Conservation (phyloP, 2,113 vertebrate species). For the Jaculus jaculus region DNA sequence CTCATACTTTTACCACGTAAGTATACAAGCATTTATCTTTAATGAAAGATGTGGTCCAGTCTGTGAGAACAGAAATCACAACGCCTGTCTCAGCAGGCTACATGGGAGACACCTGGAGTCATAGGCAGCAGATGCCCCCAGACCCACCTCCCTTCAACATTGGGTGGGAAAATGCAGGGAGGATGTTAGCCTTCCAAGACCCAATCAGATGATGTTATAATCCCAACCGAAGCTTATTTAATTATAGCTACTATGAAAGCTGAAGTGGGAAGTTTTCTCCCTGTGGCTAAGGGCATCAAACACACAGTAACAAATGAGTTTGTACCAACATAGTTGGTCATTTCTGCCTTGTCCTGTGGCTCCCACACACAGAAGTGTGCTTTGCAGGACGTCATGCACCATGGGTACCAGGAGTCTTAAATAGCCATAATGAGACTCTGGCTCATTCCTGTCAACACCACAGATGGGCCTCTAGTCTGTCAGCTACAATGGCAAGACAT, state of each 20-base stretch:
- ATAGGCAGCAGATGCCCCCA: not conserved
- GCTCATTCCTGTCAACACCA: not conserved
- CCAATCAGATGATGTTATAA: not conserved
- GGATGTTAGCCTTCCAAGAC: not conserved
- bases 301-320: not conserved
- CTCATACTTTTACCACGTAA: conserved; percentile 41
- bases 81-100: conserved; percentile 31
- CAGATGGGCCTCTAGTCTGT: not conserved
- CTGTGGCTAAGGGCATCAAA: not conserved
- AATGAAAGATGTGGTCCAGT: conserved; percentile 53
- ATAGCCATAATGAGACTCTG: not conserved
- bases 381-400: no score
- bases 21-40: conserved; percentile 50
- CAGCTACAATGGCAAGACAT: not conserved
- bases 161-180: not conserved
- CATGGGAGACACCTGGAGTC: not conserved
- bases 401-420: not conserved
- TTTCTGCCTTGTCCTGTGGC: not conserved
- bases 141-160: not conserved
- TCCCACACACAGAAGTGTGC: not conserved
- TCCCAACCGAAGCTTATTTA: not conserved
- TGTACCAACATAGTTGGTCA: not conserved
- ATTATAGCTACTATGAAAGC: not conserved
- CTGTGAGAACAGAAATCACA: conserved; percentile 47
- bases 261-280: not conserved